These are phyloP conservation scores for Acromyrmex heyeri DNA, from an alignment of 1,140 invertebrate species.

Conservation along the genomic window DNA sequence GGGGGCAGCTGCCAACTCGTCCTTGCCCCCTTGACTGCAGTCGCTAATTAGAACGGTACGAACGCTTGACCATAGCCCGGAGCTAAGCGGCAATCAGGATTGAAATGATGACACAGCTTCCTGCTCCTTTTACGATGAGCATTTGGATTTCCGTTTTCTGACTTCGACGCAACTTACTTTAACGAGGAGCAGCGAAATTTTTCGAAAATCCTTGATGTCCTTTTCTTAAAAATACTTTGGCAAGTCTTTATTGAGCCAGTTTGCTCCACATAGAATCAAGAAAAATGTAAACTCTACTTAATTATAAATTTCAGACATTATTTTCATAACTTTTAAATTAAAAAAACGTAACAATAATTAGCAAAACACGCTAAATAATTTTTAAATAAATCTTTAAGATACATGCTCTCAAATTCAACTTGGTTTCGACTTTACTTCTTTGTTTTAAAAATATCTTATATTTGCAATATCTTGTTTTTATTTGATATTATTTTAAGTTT, in stretches of 20 bases:
- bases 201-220: not conserved
- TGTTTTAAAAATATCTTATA: not conserved
- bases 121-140: conserved; percentile 51
- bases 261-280: not conserved
- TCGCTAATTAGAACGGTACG: conserved; percentile 67
- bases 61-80: conserved; percentile 45
- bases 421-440: not conserved
- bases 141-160: conserved; percentile 20
- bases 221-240: not conserved
- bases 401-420: not conserved
- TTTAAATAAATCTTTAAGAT: not conserved
- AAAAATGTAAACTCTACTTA: not conserved
- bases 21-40: conserved; percentile 16
- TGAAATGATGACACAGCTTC: conserved; percentile 61
- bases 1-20: conserved; percentile 26
- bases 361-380: not conserved
- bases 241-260: not conserved
- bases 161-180: not conserved
- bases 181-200: conserved; percentile 3
- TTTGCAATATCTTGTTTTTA: not conserved
- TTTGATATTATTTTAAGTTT: not conserved
- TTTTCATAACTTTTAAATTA: not conserved
- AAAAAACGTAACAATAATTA: not conserved
- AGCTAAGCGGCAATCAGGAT: conserved; percentile 65
- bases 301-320: not conserved